A percentile compares a stretch with the other conserved stretches of the same genome.
Conservation (phyloP, 1,140 invertebrate genomes). For the Sminthurinus signatus region DNA sequence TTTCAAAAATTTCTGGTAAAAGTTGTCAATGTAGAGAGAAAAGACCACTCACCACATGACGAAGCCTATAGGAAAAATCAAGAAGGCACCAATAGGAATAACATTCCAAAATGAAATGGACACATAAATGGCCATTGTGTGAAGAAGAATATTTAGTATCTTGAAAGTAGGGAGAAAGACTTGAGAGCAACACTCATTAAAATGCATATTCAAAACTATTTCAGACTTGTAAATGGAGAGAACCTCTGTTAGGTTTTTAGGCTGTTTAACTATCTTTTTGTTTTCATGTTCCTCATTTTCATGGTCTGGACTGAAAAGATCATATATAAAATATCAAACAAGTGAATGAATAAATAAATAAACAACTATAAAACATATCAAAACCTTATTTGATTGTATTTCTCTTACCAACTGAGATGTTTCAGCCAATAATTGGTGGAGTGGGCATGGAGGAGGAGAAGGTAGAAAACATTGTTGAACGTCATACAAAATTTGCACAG, state of each 20-base stretch:
- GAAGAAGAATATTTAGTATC: neutral
- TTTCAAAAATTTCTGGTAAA: too few species aligned
- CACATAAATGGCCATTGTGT: slow-evolving; percentile 5
- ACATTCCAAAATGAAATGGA: neutral
- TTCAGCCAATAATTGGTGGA: slow-evolving; percentile 6
- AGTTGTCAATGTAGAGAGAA: too few species aligned
- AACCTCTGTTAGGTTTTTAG: too few species aligned
- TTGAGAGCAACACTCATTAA: neutral
- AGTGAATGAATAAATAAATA: too few species aligned
- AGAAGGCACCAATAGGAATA: neutral
- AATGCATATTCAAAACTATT: neutral
- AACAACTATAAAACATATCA: too few species aligned
- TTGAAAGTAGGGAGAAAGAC: slow-evolving; percentile 5
- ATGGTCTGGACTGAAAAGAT: too few species aligned
- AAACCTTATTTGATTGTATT: neutral
- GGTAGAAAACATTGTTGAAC: slow-evolving; percentile 10
- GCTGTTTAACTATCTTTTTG: too few species aligned
- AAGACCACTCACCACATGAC: slow-evolving; percentile 6
- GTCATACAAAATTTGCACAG: neutral
- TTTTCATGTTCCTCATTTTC: too few species aligned
- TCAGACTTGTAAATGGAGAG: neutral
- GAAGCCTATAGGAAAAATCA: slow-evolving; percentile 9
- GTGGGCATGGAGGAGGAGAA: neutral
- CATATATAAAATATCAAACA: too few species aligned
- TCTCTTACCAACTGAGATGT: too few species aligned